phyloP scores from a whole-genome alignment of 2,797 vertebrate species.

The Novumbra hubbsi region DNA sequence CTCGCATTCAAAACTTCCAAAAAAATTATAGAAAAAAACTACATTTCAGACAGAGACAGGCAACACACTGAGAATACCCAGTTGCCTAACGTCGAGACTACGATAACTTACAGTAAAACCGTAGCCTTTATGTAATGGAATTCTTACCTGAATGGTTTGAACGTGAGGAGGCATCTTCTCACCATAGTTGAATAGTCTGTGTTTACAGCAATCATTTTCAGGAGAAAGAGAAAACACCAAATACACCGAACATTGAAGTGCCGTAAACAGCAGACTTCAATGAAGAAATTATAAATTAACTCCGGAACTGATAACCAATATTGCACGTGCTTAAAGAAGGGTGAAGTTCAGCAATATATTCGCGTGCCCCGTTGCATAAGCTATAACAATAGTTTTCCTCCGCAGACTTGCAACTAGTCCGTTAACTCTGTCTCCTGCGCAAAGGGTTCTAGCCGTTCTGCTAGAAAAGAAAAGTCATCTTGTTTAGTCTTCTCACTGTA shows the following conservation, averaged over 20 bases:
- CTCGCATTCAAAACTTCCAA: not conserved
- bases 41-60: not conserved
- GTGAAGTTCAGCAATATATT: not conserved
- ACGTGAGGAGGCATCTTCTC: conserved; percentile 94
- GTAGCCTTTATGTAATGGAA: not conserved
- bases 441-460: conserved; percentile 3
- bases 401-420: not conserved
- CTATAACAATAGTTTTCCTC: not conserved
- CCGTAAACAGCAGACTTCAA: not conserved
- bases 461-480: conserved; percentile 28
- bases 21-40: not conserved
- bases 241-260: conserved; percentile 28
- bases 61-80: not conserved
- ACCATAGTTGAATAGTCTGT: conserved; percentile 90
- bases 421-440: not conserved
- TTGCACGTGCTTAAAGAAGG: not conserved
- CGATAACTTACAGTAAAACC: too few species aligned
- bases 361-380: not conserved
- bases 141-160: conserved; percentile 96
- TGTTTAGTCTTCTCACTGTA: not conserved
- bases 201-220: conserved; percentile 71
- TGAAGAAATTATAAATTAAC: not conserved
- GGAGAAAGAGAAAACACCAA: conserved; percentile 27
- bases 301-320: not conserved
- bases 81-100: not conserved